phyloP scores from a whole-genome alignment of 2,113 vertebrate genomes.

The Vulpes ferrilata region DNA sequence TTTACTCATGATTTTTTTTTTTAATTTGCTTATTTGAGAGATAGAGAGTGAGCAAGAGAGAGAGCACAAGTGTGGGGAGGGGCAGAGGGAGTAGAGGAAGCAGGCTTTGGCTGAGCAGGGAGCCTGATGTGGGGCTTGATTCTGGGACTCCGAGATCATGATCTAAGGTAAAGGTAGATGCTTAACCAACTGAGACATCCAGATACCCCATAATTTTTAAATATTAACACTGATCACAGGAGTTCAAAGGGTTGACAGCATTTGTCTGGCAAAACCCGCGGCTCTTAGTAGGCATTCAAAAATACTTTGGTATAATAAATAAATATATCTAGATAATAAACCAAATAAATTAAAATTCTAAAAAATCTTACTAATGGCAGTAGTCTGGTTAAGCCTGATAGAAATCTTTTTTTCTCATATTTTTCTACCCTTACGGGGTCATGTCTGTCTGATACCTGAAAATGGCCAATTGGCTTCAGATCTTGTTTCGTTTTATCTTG shows the following conservation, averaged over 20 bases:
- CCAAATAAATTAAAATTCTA: background rate
- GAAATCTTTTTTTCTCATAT: background rate
- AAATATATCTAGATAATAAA: background rate
- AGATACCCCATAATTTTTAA: background rate
- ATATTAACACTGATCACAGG: background rate
- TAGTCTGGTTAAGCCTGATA: background rate
- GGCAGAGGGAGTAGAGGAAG: too few species aligned
- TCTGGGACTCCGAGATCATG: too few species aligned
- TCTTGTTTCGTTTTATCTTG: background rate
- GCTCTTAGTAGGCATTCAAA: background rate
- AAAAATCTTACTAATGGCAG: background rate
- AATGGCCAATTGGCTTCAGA: background rate
- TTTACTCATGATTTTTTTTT: background rate
- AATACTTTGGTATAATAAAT: background rate
- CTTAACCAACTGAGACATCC: too few species aligned
- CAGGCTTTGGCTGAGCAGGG: too few species aligned
- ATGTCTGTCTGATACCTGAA: background rate
- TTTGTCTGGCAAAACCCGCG: background rate
- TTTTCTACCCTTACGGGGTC: conserved; percentile 18
- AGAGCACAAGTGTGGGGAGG: too few species aligned
- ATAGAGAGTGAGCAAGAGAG: too few species aligned
- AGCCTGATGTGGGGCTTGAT: too few species aligned
- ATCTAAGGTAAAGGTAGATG: too few species aligned
- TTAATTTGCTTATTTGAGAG: too few species aligned
- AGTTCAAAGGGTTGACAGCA: background rate